Evolutionary conservation across 92 coral and sea anemone species (phyloP), one percentile per base, ranked within the genome.

Genomic region (Blastomussa wellsi): DNA sequence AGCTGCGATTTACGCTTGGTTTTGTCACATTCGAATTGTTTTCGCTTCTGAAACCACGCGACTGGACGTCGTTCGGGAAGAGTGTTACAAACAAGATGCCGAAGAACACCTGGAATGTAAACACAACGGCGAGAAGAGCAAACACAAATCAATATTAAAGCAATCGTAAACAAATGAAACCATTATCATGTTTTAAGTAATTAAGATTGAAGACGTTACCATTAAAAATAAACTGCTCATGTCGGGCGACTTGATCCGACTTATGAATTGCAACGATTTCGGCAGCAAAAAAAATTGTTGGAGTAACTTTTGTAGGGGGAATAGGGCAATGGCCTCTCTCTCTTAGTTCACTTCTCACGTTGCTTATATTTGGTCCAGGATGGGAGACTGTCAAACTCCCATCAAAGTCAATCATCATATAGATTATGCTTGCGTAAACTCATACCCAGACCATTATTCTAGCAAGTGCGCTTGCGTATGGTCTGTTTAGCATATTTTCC

Each of bases 171-270:
- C 33, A 74, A 83, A 17, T 17, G 22, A 28, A 55, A 13, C 33
- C 78, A 44, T 80, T 66, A 80, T 67, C 76, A 38, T 80, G 76
- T 66, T 29, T 67, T 48, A 44, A 20, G 32, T 48, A 52, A 37
- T 82, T 71, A 53, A 72, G 68, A 72, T 42, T 73, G 24, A 42
- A 74, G n/a, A 57, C 44, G 26, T 74, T 83, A 83, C 81, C 80
- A 60, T 39, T 55, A 59, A 74, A 47, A 52, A 65, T 29, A 75
- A 39, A 44, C 59, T 83, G 47, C 73, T 38, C 87, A 83, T 83
- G 74, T 76, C 62, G 80, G 7, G 65, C 64, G 41, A 32, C 29
- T 36, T 62, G 81, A 75, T 82, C 78, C 78, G 86, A 82, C 72
- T 81, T 81, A 69, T 0, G 42, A 82, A 72, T 16, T 7, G 76